phyloP scores from a whole-genome alignment of 1,140 invertebrate species.

The Solenopsis invicta region DNA sequence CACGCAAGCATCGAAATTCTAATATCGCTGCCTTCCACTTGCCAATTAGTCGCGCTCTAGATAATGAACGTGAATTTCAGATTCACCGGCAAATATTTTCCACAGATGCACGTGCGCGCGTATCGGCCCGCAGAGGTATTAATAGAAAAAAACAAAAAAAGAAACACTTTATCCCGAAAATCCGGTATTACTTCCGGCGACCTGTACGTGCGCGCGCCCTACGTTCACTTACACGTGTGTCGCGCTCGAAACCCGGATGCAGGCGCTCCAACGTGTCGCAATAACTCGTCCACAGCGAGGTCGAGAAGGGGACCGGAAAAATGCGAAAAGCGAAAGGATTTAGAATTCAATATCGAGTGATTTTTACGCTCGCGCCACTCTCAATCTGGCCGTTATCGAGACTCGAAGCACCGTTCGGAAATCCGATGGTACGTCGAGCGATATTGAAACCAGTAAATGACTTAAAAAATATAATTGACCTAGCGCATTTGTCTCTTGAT shows the following conservation, averaged over 20 bases:
- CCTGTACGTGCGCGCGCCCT: not conserved
- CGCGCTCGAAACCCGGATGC: not conserved
- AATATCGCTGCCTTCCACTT: constrained; percentile 43
- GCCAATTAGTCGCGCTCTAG: constrained; percentile 62
- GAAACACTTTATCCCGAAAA: constrained; percentile 44
- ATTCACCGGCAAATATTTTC: constrained; percentile 35
- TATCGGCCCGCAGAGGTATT: constrained; percentile 14
- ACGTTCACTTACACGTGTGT: constrained; percentile 22
- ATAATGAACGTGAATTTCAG: constrained; percentile 53
- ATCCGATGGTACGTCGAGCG: not conserved
- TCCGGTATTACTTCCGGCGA: constrained; percentile 40
- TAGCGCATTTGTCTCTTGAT: not conserved
- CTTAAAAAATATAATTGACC: constrained; percentile 22
- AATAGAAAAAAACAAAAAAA: not conserved
- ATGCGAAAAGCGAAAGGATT: constrained; percentile 41
- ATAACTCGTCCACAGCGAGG: not conserved
- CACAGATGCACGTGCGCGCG: not conserved
- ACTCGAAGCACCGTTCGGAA: constrained; percentile 8
- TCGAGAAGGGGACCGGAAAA: not conserved
- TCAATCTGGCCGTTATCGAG: constrained; percentile 30
- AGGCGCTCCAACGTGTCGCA: constrained; percentile 3
- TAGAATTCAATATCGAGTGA: constrained; percentile 36
- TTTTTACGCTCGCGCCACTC: constrained; percentile 16
- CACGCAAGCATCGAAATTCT: constrained; percentile 46
- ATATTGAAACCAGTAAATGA: constrained; percentile 18